phyloP scores from a whole-genome alignment of 2,113 vertebrate genomes.

The Melanostigma gelatinosum region DNA sequence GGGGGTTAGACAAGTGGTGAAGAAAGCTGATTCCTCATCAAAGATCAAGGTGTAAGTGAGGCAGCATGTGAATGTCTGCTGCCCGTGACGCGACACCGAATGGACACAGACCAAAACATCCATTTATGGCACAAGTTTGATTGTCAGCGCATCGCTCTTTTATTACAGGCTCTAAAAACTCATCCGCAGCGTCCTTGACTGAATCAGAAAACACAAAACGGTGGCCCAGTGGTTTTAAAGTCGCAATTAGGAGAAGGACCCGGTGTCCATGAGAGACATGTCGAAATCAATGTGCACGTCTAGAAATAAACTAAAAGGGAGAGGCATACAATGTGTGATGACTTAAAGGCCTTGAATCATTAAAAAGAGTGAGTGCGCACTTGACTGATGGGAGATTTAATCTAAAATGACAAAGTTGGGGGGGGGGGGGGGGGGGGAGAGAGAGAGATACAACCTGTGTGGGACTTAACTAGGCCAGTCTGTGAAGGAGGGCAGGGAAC shows the following conservation, averaged over 20 bases:
- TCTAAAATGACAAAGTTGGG: conserved; percentile 70
- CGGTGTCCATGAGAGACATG: conserved; percentile 4
- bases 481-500: conserved; percentile 50
- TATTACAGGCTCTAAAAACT: conserved; percentile 8
- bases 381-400: conserved; percentile 75
- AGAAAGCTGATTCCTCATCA: conserved; percentile 49
- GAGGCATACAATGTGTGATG: conserved; percentile 54
- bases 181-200: conserved; percentile 30
- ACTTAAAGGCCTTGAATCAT: conserved; percentile 72
- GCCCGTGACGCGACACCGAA: not conserved
- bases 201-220: not conserved
- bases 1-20: conserved; percentile 30
- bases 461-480: conserved; percentile 65
- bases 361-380: conserved; percentile 37
- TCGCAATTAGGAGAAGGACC: conserved; percentile 6
- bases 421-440: conserved; percentile 27
- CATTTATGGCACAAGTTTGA: conserved; percentile 12
- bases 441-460: conserved; percentile 40
- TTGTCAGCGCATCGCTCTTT: not conserved
- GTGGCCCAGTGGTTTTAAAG: not conserved
- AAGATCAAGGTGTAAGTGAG: conserved; percentile 27
- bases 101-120: not conserved
- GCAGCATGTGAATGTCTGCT: not conserved
- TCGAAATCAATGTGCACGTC: conserved; percentile 52
- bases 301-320: conserved; percentile 30